Base-by-base conservation (phyloP, 2,113 vertebrate species). In the Ceyx cyanopectus region DNA sequence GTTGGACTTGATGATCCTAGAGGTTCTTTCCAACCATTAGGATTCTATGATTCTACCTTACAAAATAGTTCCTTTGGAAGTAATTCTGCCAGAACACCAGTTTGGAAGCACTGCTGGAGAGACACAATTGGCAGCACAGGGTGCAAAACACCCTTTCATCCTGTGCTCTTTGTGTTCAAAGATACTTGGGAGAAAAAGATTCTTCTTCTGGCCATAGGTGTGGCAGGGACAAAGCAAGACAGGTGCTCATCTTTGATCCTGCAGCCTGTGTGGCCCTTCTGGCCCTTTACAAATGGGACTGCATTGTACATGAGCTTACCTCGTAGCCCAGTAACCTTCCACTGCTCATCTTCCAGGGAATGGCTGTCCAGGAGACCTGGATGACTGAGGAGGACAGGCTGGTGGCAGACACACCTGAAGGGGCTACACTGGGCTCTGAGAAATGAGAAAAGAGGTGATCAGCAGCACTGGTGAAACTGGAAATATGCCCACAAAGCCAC, bases 261-360 rank as follows among this genome's bases (percentile, higher is more conserved):
- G 30, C 63, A 32, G 18, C 45, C 48, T 56, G n/a, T 50, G 11
- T 0, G 0, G 9, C 26, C 46, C 48, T 83, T 9, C n/a, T 16
- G 32, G 30, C n/a, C 11, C 32, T 69, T 60, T 21, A 16, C 18
- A 9, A 27, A 17, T 1, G 5, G 23, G 16, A 75, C 3, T 2
- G 6, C 9, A 8, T 73, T 69, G 53, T 22, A 41, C 79, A 78
- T 5, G 20, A 8, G 7, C 60, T 97, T 97, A 99, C 99, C 99
- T 99, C 99, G 20, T 99, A 99, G 94, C 99, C 99, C 21, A 99
- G 98, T 76, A 99, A 98, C 96, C 98, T 98, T 57, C 99, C 99
- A 61, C 98, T 97, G 34, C 97, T 97, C 85, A 96, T 87, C 90
- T 97, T 98, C 96, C 97, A 97, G 17, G 98, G 98, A 32, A 99